Base-by-base conservation (phyloP, 2,888 invertebrate species). In the Erebia palarica region DNA sequence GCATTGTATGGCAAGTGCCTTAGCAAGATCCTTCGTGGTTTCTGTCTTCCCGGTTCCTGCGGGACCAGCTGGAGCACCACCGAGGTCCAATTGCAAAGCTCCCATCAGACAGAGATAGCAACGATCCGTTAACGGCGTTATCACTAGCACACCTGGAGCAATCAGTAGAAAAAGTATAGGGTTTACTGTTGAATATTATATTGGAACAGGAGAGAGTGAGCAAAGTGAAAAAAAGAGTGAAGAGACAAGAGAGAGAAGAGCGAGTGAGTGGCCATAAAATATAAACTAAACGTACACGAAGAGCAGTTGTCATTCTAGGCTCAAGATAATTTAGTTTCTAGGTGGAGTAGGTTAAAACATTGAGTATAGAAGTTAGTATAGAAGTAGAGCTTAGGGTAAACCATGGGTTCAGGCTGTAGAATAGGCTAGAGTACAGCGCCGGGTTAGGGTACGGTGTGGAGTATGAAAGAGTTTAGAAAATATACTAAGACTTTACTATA, bases 81-180 rank as follows among this genome's bases (percentile, higher is more conserved):
- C 97, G 77, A 98, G 90, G 88, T 98, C 97, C 80, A 98, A 89
- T 87, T 98, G 97, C 14, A 98, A 90, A 0, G 98, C 98, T 11
- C 98, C 98, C 97, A 98, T 97, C 49, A 98, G 91, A 82, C 97
- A 98, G 5, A 98, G 92, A 86, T 97, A 98, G 85, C 97, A 98
- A 70, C 95, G 95, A 89, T 98, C 98, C 0, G 98, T 98, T 59
- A 98, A 88, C 0, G 98, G 98, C 0, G 98, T 98, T 79, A 98
- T 96, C 13, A 98, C 98, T 67, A 98, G 92, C 21, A 97, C 96
- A 77, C 96, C 92, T 92, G 68, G 3, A 21, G 68, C 18, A 70
- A 14, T 1, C 16, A 8, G 16, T 13, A 16, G 16, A 42, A 49
- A 42, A 14, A 11, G 13, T 36, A 36, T 36, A 36, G 36, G 36